Evolutionary conservation across 1,140 invertebrate species (phyloP), one percentile per base, ranked within the genome.

Genomic region (Trissolcus basalis): DNA sequence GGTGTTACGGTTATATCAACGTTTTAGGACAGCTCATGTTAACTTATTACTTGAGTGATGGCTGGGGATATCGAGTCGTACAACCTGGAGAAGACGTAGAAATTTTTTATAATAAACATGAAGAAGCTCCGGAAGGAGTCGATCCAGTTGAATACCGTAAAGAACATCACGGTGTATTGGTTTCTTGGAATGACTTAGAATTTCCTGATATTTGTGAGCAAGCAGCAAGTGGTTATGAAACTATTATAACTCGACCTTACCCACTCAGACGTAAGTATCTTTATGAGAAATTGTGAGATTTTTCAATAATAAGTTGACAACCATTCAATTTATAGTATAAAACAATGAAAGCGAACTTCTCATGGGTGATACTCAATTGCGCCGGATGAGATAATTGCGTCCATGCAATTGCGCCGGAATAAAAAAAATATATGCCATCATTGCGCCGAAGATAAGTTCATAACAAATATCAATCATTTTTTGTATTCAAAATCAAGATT

Each of bases 1-100:
- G 94, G 70, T 94, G 93, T 83, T 94, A 94, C 68, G 94, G 94
- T 39, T 93, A 93, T 79, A 90, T 94, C 11, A 93, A 94, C 81
- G 91, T 92, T 0, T 90, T 92, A 45, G 90, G 91, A 14, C 89
- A 91, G 68, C 83, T 93, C 2, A 88, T 91, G 41, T 92, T 91
- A 32, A 93, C 93, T 19, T 93, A 94, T 84, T 95, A 95, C 77
- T 88, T 95, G 1, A 93, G 93, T 53, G 94, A 95, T 84, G 91
- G 91, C 44, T 93, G 93, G 89, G 94, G 94, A 39, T 95, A 94
- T 82, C 84, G 94, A 70, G 91, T 93, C 0, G 91, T 95, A 0
- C 89, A 91, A 70, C 91, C 93, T 0, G 90, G 91, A 35, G 89
- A 93, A 63, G 89, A 92, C 0, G 91, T 94, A 10, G 93, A 94